Base-by-base conservation (phyloP, 1,140 invertebrate species). In the Pseudomyrmex concolor region DNA sequence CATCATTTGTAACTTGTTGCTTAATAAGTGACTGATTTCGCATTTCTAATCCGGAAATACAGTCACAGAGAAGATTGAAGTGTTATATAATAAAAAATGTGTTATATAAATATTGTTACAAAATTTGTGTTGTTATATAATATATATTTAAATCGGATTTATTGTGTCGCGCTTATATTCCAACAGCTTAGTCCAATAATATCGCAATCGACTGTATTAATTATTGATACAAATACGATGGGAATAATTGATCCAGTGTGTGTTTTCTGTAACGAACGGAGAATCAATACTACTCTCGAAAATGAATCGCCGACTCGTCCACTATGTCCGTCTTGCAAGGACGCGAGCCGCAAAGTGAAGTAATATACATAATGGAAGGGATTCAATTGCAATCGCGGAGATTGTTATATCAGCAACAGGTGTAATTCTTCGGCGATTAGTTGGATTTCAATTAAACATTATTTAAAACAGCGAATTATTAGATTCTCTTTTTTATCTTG, bases 251-350 rank as follows among this genome's bases (percentile, higher is more conserved):
- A 87, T 87, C 59, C n/a, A 78, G 43, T 71, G 50, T 50, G 25
- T 3, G 68, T 51, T 34, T 34, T 54, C 22, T 50, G 57, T 86
- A 19, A 66, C 62, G 50, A 13, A 51, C 34, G 67, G 15, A 19
- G 67, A 70, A 87, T 87, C 86, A 86, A 87, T 87, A 87, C 34
- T 81, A 81, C 85, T 87, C 85, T 81, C 68, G 86, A 74, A 86
- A 87, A 87, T 81, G 82, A 87, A 71, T 43, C 17, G 7, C 63
- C 17, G 17, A 9, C 62, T 57, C 25, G 57, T 57, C 34, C 43
- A 10, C 57, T n/a, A 15, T 77, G 55, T 17, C 57, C 22, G 19
- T 22, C 51, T 74, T 10, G n/a, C 34, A 70, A 51, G 48, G 51
- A 63, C 55, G 63, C 10, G 48, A 17, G 25, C 73, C 8, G 59